These are phyloP conservation scores for Drosophila tani DNA, from an alignment of 1,140 invertebrate genomes.

Conservation along the genomic window DNA sequence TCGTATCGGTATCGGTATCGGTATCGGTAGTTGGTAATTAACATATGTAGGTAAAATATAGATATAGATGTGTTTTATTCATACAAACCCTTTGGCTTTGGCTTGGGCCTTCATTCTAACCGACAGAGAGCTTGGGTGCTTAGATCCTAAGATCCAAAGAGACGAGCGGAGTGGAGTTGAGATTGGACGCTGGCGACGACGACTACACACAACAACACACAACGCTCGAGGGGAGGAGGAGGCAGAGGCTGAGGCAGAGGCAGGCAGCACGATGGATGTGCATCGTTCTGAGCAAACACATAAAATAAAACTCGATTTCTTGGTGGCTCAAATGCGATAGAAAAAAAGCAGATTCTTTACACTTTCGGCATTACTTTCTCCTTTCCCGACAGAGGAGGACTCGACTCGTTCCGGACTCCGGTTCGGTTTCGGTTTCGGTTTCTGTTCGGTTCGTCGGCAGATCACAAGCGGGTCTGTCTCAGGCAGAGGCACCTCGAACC, in stretches of 20 bases:
- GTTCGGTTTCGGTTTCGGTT: constrained; percentile 33
- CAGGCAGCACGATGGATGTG: constrained; percentile 61
- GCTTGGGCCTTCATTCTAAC: constrained; percentile 74
- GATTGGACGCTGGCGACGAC: constrained; percentile 60
- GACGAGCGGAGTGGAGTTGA: constrained; percentile 72
- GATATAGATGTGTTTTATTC: constrained; percentile 70
- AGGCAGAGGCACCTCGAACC: constrained; percentile 75
- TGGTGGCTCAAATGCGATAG: constrained; percentile 30
- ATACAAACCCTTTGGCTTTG: constrained; percentile 78
- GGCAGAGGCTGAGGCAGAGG: constrained; percentile 11
- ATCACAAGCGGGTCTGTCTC: constrained; percentile 73
- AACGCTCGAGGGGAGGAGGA: constrained; percentile 50
- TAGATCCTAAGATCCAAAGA: constrained; percentile 51
- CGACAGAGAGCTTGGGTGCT: constrained; percentile 53
- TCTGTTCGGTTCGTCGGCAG: constrained; percentile 60
- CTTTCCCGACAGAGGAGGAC: constrained; percentile 31
- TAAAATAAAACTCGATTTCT: constrained; percentile 78
- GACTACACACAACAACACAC: constrained; percentile 65
- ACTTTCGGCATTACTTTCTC: constrained; percentile 32
- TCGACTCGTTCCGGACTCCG: constrained; percentile 26
- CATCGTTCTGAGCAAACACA: constrained; percentile 77
- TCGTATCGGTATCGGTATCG: constrained; percentile 20
- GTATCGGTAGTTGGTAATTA: constrained; percentile 40
- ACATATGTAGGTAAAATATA: constrained; percentile 45
- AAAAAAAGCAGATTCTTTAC: constrained; percentile 40